Conservation (phyloP, 92 coral and sea anemone species). For the Diadumene lineata region DNA sequence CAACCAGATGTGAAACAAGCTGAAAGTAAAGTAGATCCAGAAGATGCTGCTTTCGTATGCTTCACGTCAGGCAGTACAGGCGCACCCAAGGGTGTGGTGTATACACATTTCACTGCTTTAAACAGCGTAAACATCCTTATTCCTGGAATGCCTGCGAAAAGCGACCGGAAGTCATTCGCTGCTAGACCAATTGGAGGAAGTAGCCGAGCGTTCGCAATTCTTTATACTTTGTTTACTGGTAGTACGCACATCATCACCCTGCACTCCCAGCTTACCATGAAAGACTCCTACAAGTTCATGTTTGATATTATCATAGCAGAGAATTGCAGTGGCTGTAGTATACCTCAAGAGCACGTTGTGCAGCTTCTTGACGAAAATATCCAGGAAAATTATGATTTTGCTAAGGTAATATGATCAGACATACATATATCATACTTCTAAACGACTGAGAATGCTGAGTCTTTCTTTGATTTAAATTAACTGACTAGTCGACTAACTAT, state of each 20-base stretch:
- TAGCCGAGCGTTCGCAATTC: too few relatives aligned
- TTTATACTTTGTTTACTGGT: too few relatives aligned
- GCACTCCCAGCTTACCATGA: neutral
- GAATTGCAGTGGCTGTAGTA: neutral
- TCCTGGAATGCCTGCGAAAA: too few relatives aligned
- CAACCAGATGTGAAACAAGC: neutral
- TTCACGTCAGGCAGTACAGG: conserved; percentile 27
- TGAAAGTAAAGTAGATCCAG: conserved; percentile 5
- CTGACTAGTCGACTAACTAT: too few relatives aligned
- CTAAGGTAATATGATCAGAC: too few relatives aligned
- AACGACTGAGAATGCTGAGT: too few relatives aligned
- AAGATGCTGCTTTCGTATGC: conserved; percentile 5
- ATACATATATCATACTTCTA: too few relatives aligned
- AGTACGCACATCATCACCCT: neutral
- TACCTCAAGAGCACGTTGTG: conserved; percentile 3
- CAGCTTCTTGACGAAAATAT: neutral
- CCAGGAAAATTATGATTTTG: conserved; percentile 11
- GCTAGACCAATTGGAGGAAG: too few relatives aligned
- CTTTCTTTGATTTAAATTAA: too few relatives aligned
- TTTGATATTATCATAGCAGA: conserved; percentile 18
- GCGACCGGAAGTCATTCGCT: too few relatives aligned
- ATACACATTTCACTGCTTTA: conserved; percentile 16
- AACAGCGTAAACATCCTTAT: too few relatives aligned
- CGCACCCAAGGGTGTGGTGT: too few relatives aligned
- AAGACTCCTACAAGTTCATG: neutral